Conservation (phyloP, 2,113 vertebrate species). For the Calyptomena viridis region DNA sequence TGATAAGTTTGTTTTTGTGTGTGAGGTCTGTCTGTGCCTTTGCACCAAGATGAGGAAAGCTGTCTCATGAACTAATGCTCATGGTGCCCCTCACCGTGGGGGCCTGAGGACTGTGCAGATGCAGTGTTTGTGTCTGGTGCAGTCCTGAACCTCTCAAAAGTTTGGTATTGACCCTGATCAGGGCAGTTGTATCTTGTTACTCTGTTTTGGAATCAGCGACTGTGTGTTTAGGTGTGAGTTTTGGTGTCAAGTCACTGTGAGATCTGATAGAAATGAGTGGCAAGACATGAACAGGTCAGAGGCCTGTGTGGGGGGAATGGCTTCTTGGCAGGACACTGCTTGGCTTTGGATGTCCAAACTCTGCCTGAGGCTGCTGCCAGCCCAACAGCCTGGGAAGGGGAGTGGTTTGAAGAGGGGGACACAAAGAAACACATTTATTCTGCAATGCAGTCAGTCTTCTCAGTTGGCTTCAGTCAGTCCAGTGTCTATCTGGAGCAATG, state of each 20-base stretch:
- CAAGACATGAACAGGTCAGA: neutral
- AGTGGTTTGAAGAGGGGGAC: neutral
- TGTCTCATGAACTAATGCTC: neutral
- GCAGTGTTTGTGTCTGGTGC: neutral
- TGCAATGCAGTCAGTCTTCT: neutral
- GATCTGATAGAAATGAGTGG: neutral
- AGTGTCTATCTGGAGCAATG: neutral
- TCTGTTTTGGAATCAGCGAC: neutral
- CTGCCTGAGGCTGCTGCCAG: neutral
- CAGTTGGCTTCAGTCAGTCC: neutral
- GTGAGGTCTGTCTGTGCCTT: neutral
- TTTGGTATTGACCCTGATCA: neutral
- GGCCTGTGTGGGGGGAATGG: too few species aligned
- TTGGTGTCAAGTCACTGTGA: neutral
- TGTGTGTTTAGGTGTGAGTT: neutral
- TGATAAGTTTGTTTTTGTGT: neutral
- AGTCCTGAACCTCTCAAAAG: neutral
- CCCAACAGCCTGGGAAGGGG: neutral
- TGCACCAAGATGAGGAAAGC: neutral
- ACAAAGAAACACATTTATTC: rapidly evolving
- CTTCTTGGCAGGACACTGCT: neutral
- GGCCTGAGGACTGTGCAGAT: neutral
- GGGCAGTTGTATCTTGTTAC: neutral
- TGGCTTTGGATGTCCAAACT: neutral
- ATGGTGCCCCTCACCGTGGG: neutral